Percentiles rank a stretch among this genome's conserved stretches.
Conservation (phyloP, 2,113 vertebrate genomes). For the Penelope pileata region DNA sequence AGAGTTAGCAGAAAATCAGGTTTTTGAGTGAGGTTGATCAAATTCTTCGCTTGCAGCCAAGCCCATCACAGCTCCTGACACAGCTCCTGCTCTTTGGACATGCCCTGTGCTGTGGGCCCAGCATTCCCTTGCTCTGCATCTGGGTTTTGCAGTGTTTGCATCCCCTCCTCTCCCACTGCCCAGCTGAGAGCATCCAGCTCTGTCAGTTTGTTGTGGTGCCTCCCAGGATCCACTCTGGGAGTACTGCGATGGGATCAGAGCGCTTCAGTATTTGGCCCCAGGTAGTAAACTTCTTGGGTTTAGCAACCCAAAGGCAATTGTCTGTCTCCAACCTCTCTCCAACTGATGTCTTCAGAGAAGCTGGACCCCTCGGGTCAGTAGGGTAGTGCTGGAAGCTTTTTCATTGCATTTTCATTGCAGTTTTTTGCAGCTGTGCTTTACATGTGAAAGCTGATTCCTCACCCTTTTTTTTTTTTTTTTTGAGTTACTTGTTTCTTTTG, state of each 20-base stretch:
- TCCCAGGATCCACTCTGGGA: neutral
- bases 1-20: neutral
- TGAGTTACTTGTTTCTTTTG: neutral
- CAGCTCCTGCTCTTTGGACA: accelerated
- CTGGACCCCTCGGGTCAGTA: neutral
- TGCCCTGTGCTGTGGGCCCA: accelerated
- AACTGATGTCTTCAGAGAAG: neutral
- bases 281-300: neutral
- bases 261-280: neutral
- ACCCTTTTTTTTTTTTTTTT: neutral
- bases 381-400: neutral
- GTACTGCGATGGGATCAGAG: neutral
- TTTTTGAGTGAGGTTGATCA: neutral
- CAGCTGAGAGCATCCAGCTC: neutral
- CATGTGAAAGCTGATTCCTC: neutral
- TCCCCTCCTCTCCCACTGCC: accelerated
- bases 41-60: neutral
- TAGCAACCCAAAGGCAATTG: neutral
- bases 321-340: neutral
- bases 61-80: neutral
- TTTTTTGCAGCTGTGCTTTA: neutral
- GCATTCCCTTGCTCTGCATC: accelerated
- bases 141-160: neutral
- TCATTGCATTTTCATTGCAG: neutral
- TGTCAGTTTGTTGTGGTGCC: neutral